These are phyloP conservation scores for Atlantisia rogersi DNA, from an alignment of 2,113 vertebrate species.

Conservation along the genomic window DNA sequence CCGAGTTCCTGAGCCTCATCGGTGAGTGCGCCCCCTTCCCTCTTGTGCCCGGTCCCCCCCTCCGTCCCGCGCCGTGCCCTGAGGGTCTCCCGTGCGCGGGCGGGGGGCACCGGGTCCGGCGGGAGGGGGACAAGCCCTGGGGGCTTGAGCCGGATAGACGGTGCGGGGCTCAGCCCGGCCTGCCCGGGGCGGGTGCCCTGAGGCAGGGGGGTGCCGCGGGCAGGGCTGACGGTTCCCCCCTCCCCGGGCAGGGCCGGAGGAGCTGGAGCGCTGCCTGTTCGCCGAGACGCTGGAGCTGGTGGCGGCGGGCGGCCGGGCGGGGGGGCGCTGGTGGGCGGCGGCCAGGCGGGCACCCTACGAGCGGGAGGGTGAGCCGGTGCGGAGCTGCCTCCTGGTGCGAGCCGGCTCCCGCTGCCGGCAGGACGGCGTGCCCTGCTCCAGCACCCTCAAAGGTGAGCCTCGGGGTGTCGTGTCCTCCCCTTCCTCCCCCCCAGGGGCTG, in stretches of 20 bases:
- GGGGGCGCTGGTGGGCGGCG: slow-evolving; percentile 78
- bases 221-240: neutral
- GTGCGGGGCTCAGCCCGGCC: neutral
- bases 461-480: no score
- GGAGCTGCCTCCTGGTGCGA: slow-evolving; percentile 77
- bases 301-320: slow-evolving; percentile 42
- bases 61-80: no score
- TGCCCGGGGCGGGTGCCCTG: no score
- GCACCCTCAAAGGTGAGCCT: slow-evolving; percentile 79
- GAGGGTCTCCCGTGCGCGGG: neutral
- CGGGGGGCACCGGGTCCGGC: accelerated
- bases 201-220: neutral
- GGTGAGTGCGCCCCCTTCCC: neutral
- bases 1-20: slow-evolving; percentile 1
- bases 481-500: no score
- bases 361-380: slow-evolving; percentile 3
- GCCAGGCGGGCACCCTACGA: slow-evolving; percentile 69
- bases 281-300: slow-evolving; percentile 79
- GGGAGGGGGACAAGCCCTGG: accelerated
- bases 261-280: slow-evolving; percentile 77
- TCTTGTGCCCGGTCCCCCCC: no score
- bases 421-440: slow-evolving; percentile 77
- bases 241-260: slow-evolving; percentile 61
- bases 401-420: slow-evolving; percentile 73
- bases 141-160: neutral